phyloP scores from a whole-genome alignment of 2,888 invertebrate species.

The Tenthredo distinguenda region DNA sequence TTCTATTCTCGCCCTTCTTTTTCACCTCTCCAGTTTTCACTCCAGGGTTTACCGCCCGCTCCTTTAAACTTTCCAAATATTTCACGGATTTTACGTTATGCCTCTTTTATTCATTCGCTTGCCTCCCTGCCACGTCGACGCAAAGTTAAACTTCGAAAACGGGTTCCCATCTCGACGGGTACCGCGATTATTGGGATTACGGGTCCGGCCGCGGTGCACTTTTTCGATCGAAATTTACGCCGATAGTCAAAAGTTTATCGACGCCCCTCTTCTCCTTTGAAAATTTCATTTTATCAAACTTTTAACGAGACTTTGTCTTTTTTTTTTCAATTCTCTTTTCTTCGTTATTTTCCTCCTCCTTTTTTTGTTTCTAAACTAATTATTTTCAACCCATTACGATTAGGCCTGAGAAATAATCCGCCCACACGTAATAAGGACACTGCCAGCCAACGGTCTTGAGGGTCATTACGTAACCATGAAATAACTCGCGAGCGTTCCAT shows the following conservation, averaged over 20 bases:
- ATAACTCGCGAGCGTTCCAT: conserved; percentile 72
- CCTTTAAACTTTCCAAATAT: conserved; percentile 60
- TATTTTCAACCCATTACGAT: neutral
- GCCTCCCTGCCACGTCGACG: neutral
- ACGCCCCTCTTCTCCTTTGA: neutral
- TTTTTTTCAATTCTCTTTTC: neutral
- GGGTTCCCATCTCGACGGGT: neutral
- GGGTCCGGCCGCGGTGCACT: neutral
- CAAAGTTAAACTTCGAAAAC: conserved; percentile 5
- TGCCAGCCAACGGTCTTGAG: conserved; percentile 23
- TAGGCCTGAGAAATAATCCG: neutral
- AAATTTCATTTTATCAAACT: neutral
- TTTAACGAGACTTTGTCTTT: neutral
- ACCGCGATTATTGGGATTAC: neutral
- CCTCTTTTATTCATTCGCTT: conserved; percentile 42
- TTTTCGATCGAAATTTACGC: neutral
- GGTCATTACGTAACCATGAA: conserved; percentile 71
- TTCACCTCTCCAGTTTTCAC: conserved; percentile 21
- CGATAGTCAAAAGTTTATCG: neutral
- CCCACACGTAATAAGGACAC: conserved; percentile 9
- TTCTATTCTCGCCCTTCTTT: neutral
- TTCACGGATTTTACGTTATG: conserved; percentile 63
- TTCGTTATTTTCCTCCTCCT: neutral
- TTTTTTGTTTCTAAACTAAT: neutral
- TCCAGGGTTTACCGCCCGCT: conserved; percentile 34